Conservation (phyloP, 2,797 vertebrate species). For the Hippocampus kuda region DNA sequence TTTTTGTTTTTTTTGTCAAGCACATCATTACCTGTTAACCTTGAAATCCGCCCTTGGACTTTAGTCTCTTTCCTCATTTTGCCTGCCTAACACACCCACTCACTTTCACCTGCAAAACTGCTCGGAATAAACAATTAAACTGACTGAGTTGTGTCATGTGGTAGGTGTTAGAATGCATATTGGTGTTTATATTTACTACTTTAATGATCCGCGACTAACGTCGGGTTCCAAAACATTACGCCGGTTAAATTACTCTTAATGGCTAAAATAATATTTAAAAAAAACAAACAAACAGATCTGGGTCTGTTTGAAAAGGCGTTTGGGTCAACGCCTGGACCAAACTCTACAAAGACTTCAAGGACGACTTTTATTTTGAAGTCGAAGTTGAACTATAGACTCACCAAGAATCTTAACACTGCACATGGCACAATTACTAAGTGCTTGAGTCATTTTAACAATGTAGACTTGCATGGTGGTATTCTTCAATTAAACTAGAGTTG, state of each 20-base stretch:
- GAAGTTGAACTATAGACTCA: not conserved
- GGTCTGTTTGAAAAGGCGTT: not conserved
- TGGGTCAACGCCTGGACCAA: not conserved
- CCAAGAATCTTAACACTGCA: not conserved
- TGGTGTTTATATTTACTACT: not conserved
- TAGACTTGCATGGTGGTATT: not conserved
- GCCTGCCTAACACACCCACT: not conserved
- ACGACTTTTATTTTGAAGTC: not conserved
- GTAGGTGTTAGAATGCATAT: not conserved
- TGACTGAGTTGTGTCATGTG: not conserved
- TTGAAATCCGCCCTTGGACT: too few species aligned
- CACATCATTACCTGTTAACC: not conserved
- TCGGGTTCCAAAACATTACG: not conserved
- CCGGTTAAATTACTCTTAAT: not conserved
- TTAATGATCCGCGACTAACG: not conserved
- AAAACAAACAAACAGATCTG: not conserved
- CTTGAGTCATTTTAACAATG: not conserved
- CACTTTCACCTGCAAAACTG: not conserved
- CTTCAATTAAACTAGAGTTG: conserved; percentile 1
- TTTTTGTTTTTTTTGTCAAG: not conserved
- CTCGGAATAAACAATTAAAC: not conserved
- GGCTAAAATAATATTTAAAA: not conserved
- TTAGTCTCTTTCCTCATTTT: not conserved
- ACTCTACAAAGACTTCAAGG: not conserved
- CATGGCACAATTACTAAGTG: not conserved